Base-by-base conservation (phyloP, 2,113 vertebrate genomes). In the Axis porcinus region DNA sequence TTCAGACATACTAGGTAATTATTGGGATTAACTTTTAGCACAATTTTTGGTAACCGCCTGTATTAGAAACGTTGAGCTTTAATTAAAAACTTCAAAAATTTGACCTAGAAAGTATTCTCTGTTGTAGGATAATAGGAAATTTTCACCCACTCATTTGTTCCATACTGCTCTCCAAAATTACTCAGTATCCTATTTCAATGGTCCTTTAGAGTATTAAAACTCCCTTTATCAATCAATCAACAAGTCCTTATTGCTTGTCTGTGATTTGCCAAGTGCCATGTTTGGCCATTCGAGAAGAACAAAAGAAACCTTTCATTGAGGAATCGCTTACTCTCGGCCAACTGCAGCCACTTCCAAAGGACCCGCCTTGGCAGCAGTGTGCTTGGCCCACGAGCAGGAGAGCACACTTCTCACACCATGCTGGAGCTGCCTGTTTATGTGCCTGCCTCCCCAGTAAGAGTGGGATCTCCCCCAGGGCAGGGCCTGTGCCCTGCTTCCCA, bases 141-240 rank as follows among this genome's bases (percentile, higher is more conserved):
- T 97, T 95, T 97, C 74, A 95, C 84, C 91, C 82, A 87, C 96
- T 97, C 93, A 97, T 87, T 95, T 93, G 95, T 98, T 98, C 97
- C 98, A 94, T 33, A 57, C 45, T 96, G 98, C 93, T 94, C 97
- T 98, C 97, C 98, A 98, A 96, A 97, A 96, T 95, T 94, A 97
- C 95, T 94, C 83, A 96, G 97, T 86, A 96, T 91, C 89, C 95
- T 86, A 70, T 97, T 97, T 96, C 97, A 98, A 95, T 95, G 96
- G 95, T 94, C 84, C 96, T 98, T 97, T 97, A 91, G 96, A 96
- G 84, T 92, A 96, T 74, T 97, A 96, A 97, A 97, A 97, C 92
- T 64, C 95, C 98, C 97, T 98, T 98, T 97, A 98, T 97, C 98
- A 96, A 96, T 98, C 98, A 94, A 95, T 98, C 97, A 98, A 93